Evolutionary conservation across 2,888 invertebrate species (phyloP), one percentile per base, ranked within the genome.

Genomic region (Opisthograptis luteolata): DNA sequence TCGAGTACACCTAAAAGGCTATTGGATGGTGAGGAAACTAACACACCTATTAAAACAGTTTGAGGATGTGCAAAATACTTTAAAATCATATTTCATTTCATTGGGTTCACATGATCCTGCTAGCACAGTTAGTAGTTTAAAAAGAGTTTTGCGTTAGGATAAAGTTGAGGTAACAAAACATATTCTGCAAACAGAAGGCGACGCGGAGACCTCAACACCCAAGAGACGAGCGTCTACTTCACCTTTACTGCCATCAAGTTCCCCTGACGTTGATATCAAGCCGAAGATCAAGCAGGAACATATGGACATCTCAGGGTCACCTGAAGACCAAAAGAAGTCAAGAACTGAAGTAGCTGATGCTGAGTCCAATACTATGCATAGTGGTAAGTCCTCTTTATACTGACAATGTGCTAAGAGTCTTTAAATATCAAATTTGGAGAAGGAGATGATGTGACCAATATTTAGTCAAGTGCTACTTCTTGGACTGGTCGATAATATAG

Each of bases 301-400:
- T 52, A 92, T 93, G 90, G 93, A 94, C 59, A 91, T 92, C n/a
- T 92, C 92, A 53, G 92, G 92, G 2, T 94, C 93, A 13, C 92
- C 93, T 32, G 94, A 94, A 66, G 92, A 92, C 59, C 91, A 93
- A 60, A 96, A 96, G 81, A 95, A 96, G 71, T 93, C 93, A 27
- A 93, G 96, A 76, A 95, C 95, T 43, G 96, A 95, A 84, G 93
- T 95, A 22, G 96, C 94, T 55, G 97, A 97, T 79, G 97, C 97
- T 35, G 97, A 97, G 82, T 96, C 96, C 20, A 97, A 97, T 79
- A 97, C 97, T 49, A 95, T 96, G 87, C 96, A 96, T 85, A 96
- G 96, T 89, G 97, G 97, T 97, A 84, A 95, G 95, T 91, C 13
- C 3, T 17, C 5, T 5, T 17, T 17, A 17, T 17, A 3, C 5